Evolutionary conservation across 1,140 invertebrate species (phyloP).

Genomic region (Caligus rogercresseyi): DNA sequence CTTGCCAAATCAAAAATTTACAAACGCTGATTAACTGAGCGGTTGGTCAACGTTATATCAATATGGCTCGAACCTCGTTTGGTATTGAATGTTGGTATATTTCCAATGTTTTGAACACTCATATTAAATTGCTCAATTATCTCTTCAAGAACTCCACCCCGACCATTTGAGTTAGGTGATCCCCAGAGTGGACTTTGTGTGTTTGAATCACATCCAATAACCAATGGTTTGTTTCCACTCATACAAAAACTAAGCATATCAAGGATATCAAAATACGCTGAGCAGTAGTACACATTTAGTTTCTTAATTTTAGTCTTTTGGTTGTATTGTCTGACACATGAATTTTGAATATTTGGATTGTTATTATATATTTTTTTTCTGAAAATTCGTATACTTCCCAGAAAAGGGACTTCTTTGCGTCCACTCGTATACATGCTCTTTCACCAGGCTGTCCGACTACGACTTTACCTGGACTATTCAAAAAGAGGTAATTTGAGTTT

Average conservation of each 20-base stretch:
- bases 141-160: not conserved
- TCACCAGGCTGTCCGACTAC: not conserved
- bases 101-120: not conserved
- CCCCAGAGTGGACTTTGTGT: not conserved
- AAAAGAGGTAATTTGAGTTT: not conserved
- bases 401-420: not conserved
- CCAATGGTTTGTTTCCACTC: not conserved
- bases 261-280: not conserved
- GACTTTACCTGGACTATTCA: not conserved
- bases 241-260: no score
- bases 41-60: not conserved
- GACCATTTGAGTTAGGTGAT: not conserved
- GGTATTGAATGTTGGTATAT: not conserved
- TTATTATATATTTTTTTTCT: no score
- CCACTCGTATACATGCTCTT: not conserved
- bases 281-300: not conserved
- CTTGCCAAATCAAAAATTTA: not conserved
- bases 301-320: not conserved
- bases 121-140: not conserved
- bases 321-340: not conserved
- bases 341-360: not conserved
- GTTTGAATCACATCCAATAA: not conserved
- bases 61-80: not conserved
- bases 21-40: not conserved
- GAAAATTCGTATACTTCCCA: not conserved